Percentiles rank a stretch among this genome's conserved stretches.
phyloP scores from a whole-genome alignment of 2,888 invertebrate genomes.

The Folsomia candida region DNA sequence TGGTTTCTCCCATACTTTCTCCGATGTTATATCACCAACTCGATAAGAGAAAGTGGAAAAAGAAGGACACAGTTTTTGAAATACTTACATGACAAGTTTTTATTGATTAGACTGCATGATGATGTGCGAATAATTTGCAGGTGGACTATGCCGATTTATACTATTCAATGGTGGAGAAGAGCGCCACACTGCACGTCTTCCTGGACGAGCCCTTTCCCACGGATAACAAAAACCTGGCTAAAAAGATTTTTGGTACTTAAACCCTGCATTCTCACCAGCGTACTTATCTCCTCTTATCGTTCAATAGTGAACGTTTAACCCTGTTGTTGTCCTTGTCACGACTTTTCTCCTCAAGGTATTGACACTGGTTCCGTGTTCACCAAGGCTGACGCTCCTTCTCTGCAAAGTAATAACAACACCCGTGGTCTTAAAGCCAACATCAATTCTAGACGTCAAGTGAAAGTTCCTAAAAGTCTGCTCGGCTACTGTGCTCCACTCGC shows the following conservation, averaged over 20 bases:
- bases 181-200: constrained; percentile 75
- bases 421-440: constrained; percentile 65
- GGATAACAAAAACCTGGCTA: constrained; percentile 68
- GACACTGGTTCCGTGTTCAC: constrained; percentile 76
- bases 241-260: constrained; percentile 70
- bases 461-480: constrained; percentile 70
- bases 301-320: neutral
- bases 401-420: constrained; percentile 10
- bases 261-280: neutral
- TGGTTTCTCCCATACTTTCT: neutral
- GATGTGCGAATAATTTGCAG: constrained; percentile 40
- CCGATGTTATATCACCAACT: neutral
- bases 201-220: constrained; percentile 78
- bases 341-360: constrained; percentile 62
- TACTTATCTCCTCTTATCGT: neutral
- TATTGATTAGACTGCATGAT: too few relatives aligned
- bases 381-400: constrained; percentile 65
- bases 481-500: constrained; percentile 79
- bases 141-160: constrained; percentile 75
- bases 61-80: too few relatives aligned
- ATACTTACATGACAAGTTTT: too few relatives aligned
- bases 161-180: constrained; percentile 76
- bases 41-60: neutral
- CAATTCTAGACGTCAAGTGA: constrained; percentile 69
- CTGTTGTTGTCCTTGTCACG: neutral